Base-by-base conservation (phyloP, 1,140 invertebrate genomes). In the Nasonia giraulti region DNA sequence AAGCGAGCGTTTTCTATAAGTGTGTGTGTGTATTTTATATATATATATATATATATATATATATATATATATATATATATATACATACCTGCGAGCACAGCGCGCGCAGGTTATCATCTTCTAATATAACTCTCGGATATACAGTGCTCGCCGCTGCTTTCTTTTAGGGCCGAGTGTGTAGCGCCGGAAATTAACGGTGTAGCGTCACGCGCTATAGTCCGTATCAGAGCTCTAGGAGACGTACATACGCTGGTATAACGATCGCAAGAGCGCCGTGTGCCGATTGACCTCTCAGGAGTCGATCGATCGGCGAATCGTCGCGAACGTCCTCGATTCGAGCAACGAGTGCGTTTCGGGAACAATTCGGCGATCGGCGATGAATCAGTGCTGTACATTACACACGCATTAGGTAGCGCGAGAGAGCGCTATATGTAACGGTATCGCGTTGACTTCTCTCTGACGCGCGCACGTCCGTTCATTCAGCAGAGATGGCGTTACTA, bases 391-490 rank as follows among this genome's bases (percentile, higher is more conserved):
- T 20, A 62, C 27, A 33, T 78, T 33, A 78, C 23, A 47, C 20
- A 44, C 33, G 55, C 62, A 47, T 40, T 44, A n/a, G 40, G 8
- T n/a, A 23, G 17, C 17, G 12, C 17, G 1, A 27, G 27, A 37
- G 37, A 14, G 10, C 7, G 31, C 14, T 84, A 44, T 84, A 44
- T 44, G 27, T 71, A 83, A 83, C 82, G 82, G 82, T 76, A 83
- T 69, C 74, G 17, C 74, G 11, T 71, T 55, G 47, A 77, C 74
- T 82, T 80, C 33, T 37, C 33, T 37, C 40, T 44, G 83, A 79
- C 83, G 33, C 73, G 55, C 44, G 66, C 68, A 71, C 62, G 82
- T 85, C 83, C 83, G 83, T 85, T 85, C 83, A 85, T 80, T 68
- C 69, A 40, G 69, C 37, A 80, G 69, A 85, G 83, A 85, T 85